Percentiles rank a stretch among this genome's conserved stretches.
Evolutionary conservation across 2,797 vertebrate genomes (phyloP).

Genomic region (Heliangelus exortis): DNA sequence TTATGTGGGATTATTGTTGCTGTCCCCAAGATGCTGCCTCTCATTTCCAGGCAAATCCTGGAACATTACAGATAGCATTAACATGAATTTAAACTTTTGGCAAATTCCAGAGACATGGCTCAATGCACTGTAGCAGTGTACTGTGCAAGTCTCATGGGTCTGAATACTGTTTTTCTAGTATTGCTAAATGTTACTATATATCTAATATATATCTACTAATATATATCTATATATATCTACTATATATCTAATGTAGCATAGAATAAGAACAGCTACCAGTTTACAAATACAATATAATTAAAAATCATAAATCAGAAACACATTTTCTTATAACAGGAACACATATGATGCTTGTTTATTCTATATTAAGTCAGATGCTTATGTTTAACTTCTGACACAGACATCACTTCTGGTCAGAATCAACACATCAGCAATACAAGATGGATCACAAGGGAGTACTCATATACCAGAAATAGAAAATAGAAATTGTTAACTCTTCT

Average conservation of each 20-base stretch:
- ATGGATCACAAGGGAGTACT: neutral
- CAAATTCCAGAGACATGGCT: neutral
- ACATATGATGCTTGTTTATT: neutral
- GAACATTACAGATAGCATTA: neutral
- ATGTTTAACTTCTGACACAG: neutral
- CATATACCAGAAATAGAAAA: neutral
- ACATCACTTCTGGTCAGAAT: neutral
- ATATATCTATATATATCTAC: too few relatives aligned
- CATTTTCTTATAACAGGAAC: too few relatives aligned
- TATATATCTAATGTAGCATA: neutral
- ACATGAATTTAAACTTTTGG: constrained; percentile 6
- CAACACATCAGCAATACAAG: neutral
- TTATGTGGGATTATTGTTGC: neutral
- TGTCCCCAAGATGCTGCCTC: neutral
- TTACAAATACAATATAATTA: neutral
- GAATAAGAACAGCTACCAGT: neutral
- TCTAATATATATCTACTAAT: too few relatives aligned
- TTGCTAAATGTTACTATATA: neutral
- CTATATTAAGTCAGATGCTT: neutral
- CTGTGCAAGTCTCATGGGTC: neutral
- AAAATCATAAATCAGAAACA: neutral
- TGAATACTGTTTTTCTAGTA: neutral
- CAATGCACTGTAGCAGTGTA: neutral
- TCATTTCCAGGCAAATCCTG: constrained; percentile 29
- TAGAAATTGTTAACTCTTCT: neutral